phyloP scores from a whole-genome alignment of 64 coral and sea anemone genomes.

The Stylophora pistillata region DNA sequence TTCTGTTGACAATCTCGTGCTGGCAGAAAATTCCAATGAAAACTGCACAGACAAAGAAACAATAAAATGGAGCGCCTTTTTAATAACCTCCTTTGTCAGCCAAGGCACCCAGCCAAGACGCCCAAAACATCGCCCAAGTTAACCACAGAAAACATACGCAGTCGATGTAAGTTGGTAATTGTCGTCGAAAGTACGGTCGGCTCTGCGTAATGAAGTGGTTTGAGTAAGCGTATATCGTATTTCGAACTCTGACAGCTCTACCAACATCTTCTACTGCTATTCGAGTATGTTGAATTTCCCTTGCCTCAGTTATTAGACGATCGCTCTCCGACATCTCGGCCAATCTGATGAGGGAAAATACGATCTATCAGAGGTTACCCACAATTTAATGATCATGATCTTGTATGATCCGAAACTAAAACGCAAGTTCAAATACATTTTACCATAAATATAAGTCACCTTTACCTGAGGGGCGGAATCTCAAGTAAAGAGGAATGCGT shows the following conservation, averaged over 20 bases:
- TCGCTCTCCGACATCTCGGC: slow-evolving; percentile 11
- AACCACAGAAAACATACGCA: slow-evolving; percentile 5
- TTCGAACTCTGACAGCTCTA: slow-evolving; percentile 28
- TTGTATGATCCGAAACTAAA: no score
- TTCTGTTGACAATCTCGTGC: slow-evolving; percentile 69
- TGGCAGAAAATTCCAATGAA: slow-evolving; percentile 71
- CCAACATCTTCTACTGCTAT: slow-evolving; percentile 64
- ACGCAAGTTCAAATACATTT: no score
- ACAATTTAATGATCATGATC: no score
- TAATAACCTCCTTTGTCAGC: slow-evolving; percentile 31
- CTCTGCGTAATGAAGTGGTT: slow-evolving; percentile 86
- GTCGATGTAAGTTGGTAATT: slow-evolving; percentile 59
- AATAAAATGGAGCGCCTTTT: slow-evolving; percentile 22
- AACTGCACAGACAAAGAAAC: slow-evolving; percentile 41
- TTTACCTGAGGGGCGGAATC: no score
- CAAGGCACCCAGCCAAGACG: slow-evolving; percentile 46
- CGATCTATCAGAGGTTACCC: no score
- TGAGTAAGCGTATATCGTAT: slow-evolving; percentile 28
- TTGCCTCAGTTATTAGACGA: not conserved
- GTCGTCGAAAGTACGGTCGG: slow-evolving; percentile 62
- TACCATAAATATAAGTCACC: no score
- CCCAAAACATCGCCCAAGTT: not conserved
- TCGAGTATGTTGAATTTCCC: slow-evolving; percentile 33
- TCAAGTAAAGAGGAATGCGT: no score
- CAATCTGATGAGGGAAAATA: not conserved